Evolutionary conservation across 2,797 vertebrate genomes (phyloP), one percentile per base, ranked within the genome.

Genomic region (Phalanger gymnotis): DNA sequence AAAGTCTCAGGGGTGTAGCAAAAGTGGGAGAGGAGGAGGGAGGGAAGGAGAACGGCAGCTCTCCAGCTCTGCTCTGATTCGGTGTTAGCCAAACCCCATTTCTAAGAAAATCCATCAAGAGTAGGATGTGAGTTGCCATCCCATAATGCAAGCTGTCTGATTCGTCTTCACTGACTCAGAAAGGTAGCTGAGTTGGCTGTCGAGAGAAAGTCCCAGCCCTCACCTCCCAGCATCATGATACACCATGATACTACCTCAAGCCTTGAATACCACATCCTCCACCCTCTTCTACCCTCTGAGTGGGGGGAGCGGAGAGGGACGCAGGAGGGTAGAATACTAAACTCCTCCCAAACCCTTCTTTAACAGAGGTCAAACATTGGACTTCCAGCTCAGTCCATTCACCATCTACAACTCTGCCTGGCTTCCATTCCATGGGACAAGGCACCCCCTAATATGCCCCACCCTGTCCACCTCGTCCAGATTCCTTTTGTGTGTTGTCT

Each of bases 121-220:
- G 28, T 47, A 96, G 91, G 91, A 96, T 96, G 92, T 54, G 96
- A 95, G 54, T 58, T 40, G 30, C 93, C 91, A 97, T 92, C 5
- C 92, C n/a, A 54, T 96, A 96, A 97, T 95, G 57, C 66, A 95
- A 97, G 56, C 27, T 95, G 94, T 96, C 94, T 97, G 95, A 92
- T 96, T 96, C 54, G 91, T 96, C 97, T 96, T 90, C 97, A 30
- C 51, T 93, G 34, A 34, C 57, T 93, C 93, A 93, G 34, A 93
- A 19, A 93, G 66, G n/a, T 40, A 40, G 66, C n/a, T 73, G n/a
- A 97, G 55, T 94, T 91, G 95, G 93, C 53, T 95, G 55, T 96
- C 96, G 28, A 53, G 51, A 90, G 51, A 31, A 90, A 90, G 53
- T 14, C 30, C 47, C 27, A 51, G 51, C 27, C 53, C 27, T 53